Evolutionary conservation across 1,140 invertebrate genomes (phyloP), one percentile per base, ranked within the genome.

Genomic region (Sminthurinus signatus): DNA sequence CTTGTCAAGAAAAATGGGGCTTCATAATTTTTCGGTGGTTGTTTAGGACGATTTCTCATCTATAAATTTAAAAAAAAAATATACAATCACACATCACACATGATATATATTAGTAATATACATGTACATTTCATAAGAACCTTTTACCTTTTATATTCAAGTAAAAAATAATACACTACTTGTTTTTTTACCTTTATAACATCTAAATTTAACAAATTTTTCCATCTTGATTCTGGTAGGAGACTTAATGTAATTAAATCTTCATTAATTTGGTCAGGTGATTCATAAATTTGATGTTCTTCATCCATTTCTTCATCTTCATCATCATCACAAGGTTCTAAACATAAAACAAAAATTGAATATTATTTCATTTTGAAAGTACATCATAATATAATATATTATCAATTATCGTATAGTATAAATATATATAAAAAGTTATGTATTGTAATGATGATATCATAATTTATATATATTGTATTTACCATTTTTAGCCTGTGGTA

Each of bases 141-240:
- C 8, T 42, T 42, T 42, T 12, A n/a, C 10, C 10, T 12, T 42
- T n/a, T 42, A n/a, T 42, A 42, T 42, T 12, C n/a, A 42, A 10
- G 32, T 36, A 36, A 36, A 36, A n/a, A 36, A 36, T 36, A 25
- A 48, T 5, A 25, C 8, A n/a, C 8, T 48, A 42, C 39, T 42
- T n/a, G 39, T 50, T 23, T 28, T 39, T 43, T 62, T 67, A 85
- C 85, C 75, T 89, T 93, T 1, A 98, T 89, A 1, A 89, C 77
- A 73, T 98, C 93, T 46, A 98, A 80, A 76, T 94, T 85, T 0
- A 98, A 78, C 2, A 99, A 77, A 79, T 96, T 96, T 55, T 92
- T 84, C 96, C 95, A 98, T 73, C 90, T 84, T 0, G 92, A 93
- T 23, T 86, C 84, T 0, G 94, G 84, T 44, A 96, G 77, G 1